Conservation (phyloP, 2,888 invertebrate species). For the Petrolisthes cinctipes region DNA sequence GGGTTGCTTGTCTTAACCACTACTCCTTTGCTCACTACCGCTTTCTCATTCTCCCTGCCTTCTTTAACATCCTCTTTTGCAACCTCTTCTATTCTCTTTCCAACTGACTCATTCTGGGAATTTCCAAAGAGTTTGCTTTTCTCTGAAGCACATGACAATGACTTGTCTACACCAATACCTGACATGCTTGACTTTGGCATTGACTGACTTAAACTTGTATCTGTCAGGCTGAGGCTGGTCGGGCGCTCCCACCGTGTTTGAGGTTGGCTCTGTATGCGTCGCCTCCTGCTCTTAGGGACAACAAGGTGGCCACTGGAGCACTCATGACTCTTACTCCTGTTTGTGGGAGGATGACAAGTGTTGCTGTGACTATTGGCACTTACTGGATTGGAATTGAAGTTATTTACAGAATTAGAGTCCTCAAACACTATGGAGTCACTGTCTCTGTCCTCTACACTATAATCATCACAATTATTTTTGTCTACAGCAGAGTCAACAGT, state of each 20-base stretch:
- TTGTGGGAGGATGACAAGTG: slow-evolving; percentile 24
- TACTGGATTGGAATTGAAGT: not conserved
- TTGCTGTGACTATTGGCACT: not conserved
- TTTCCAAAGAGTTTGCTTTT: not conserved
- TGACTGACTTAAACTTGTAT: not conserved
- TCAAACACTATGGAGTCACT: slow-evolving; percentile 40
- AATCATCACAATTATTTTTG: not conserved
- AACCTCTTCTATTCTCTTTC: not conserved
- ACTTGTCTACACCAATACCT: not conserved
- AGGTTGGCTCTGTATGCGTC: slow-evolving; percentile 31
- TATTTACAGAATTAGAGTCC: slow-evolving; percentile 12
- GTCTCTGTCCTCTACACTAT: not conserved
- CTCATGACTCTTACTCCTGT: slow-evolving; percentile 5
- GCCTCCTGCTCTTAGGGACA: slow-evolving; percentile 4
- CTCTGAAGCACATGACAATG: not conserved
- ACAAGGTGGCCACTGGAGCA: not conserved
- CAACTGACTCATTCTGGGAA: not conserved
- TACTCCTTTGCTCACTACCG: not conserved
- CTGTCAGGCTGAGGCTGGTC: not conserved
- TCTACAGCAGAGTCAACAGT: not conserved
- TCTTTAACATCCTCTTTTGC: not conserved
- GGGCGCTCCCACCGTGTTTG: slow-evolving; percentile 19
- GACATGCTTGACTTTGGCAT: not conserved
- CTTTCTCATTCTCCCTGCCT: not conserved
- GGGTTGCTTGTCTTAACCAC: slow-evolving; percentile 31